phyloP scores from a whole-genome alignment of 2,113 vertebrate species.

The Pseudois nayaur region DNA sequence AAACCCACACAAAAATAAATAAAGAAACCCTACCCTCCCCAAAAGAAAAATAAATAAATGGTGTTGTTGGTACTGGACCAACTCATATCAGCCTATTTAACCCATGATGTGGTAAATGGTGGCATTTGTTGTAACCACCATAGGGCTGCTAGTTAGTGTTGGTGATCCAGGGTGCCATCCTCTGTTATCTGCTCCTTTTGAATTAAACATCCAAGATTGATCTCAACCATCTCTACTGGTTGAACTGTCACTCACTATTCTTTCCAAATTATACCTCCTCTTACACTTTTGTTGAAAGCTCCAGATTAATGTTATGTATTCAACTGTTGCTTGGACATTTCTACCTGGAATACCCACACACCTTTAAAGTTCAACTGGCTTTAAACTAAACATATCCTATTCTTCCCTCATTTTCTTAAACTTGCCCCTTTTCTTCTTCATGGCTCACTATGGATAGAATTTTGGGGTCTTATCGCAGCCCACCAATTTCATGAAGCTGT shows the following conservation, averaged over 20 bases:
- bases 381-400: background rate
- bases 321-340: background rate
- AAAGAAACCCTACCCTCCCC: background rate
- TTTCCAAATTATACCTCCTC: background rate
- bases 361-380: background rate
- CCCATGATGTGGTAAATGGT: background rate
- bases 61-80: background rate
- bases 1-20: background rate
- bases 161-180: background rate
- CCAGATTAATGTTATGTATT: background rate
- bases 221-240: background rate
- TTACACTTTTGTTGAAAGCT: background rate
- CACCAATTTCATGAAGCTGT: background rate
- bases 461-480: background rate
- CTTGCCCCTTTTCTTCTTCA: background rate
- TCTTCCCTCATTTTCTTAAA: background rate
- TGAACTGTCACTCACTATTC: background rate
- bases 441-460: background rate
- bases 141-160: background rate
- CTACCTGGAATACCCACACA: background rate
- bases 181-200: background rate
- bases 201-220: background rate
- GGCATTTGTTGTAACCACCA: background rate
- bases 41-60: background rate
- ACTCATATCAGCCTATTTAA: background rate